Base-by-base conservation (phyloP, 2,113 vertebrate genomes). In the Anarhynchus alexandrinus region DNA sequence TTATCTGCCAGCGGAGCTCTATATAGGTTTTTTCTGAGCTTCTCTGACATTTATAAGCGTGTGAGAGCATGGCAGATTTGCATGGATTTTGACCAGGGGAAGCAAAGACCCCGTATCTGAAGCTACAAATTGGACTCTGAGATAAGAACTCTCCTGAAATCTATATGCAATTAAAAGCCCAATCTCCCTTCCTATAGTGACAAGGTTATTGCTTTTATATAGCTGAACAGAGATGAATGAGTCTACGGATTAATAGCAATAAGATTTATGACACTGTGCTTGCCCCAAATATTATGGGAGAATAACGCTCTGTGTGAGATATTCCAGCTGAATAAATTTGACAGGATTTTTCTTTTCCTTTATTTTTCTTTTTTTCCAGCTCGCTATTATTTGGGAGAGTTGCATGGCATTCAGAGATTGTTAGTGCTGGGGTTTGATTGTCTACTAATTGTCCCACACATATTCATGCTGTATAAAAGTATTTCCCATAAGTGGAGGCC, bases 201-300 rank as follows among this genome's bases (percentile, higher is more conserved):
- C 97, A 96, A 97, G 97, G 97, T 96, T 97, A 97, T 95, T 97
- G 96, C 97, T 96, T 96, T 97, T 95, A 96, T 97, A 73, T 67
- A 92, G 96, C 84, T 94, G 94, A 97, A 80, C 95, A 96, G 96
- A 97, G 96, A 97, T 96, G 96, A 96, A 97, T 97, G 97, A 97
- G 81, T 27, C 96, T 76, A 62, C 5, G 86, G 94, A 92, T 97
- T 97, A 97, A 96, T 91, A 93, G 88, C 93, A 81, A 30, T 72
- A 97, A 97, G 96, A 97, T 97, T 97, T 97, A 97, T 97, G 97
- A 96, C 95, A 96, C 94, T 64, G n/a, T 34, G 54, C 95, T 96
- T 91, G 94, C 95, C 95, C 95, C 94, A 96, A 95, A 96, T 97
- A 91, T 90, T 88, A 82, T 83, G 64, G 80, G 81, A 96, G 93